phyloP scores from a whole-genome alignment of 92 coral and sea anemone genomes.

The Phenganax stokvisi region DNA sequence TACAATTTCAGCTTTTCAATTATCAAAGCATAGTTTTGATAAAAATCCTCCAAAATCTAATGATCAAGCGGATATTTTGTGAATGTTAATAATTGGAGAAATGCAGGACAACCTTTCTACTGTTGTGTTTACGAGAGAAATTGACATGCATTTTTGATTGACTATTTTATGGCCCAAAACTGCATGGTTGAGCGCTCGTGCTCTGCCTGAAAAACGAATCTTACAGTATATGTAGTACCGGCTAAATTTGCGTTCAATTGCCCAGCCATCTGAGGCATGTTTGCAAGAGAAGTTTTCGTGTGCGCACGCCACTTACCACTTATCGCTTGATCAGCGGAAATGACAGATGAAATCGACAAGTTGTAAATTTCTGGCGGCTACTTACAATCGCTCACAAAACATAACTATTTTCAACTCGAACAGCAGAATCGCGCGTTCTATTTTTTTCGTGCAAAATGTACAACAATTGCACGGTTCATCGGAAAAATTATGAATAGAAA shows the following conservation, averaged over 20 bases:
- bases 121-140: constrained; percentile 17
- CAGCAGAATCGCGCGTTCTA: constrained; percentile 4
- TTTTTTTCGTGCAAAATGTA: not conserved
- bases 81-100: not conserved
- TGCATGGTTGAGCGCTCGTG: constrained; percentile 36
- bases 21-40: not conserved
- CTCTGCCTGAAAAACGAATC: constrained; percentile 1
- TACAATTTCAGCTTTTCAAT: not conserved
- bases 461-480: not conserved
- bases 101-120: not conserved
- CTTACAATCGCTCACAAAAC: constrained; percentile 13
- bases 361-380: constrained; percentile 38
- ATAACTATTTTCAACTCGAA: not conserved
- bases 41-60: not conserved
- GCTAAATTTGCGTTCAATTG: constrained; percentile 20
- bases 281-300: constrained; percentile 12
- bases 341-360: constrained; percentile 43
- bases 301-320: constrained; percentile 16
- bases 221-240: not conserved
- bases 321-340: constrained; percentile 37
- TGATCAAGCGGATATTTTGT: not conserved
- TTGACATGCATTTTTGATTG: constrained; percentile 26
- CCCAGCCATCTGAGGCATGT: not conserved
- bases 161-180: constrained; percentile 9
- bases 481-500: not conserved